phyloP scores from a whole-genome alignment of 1,140 invertebrate species.

The Musca domestica region DNA sequence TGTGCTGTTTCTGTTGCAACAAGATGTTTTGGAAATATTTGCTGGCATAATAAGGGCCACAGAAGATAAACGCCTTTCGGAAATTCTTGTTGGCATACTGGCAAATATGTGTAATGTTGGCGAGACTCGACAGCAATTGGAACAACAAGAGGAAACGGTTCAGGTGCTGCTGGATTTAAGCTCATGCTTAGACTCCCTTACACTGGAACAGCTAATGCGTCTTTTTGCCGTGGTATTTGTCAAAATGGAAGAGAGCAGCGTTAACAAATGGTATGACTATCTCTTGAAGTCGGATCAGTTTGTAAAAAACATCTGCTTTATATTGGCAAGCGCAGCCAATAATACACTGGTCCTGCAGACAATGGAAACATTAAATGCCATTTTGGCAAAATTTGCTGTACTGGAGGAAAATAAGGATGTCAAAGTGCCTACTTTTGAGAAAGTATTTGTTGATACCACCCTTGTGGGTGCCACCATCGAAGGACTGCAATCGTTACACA shows the following conservation, averaged over 20 bases:
- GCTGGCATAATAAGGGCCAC: constrained; percentile 55
- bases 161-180: constrained; percentile 59
- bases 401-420: constrained; percentile 20
- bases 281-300: constrained; percentile 57
- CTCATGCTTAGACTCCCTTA: constrained; percentile 61
- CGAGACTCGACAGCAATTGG: constrained; percentile 52
- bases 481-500: constrained; percentile 41
- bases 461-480: constrained; percentile 44
- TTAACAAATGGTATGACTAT: constrained; percentile 56
- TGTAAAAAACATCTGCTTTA: constrained; percentile 61
- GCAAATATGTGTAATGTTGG: constrained; percentile 68
- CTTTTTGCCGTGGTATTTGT: constrained; percentile 57
- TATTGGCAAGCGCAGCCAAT: constrained; percentile 67
- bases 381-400: constrained; percentile 53
- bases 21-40: constrained; percentile 63
- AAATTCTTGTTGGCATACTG: constrained; percentile 72
- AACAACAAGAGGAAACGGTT: constrained; percentile 53
- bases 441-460: constrained; percentile 42
- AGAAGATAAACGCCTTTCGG: constrained; percentile 61
- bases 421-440: constrained; percentile 40
- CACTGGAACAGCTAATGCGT: constrained; percentile 66
- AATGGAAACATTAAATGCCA: constrained; percentile 59
- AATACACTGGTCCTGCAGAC: constrained; percentile 60
- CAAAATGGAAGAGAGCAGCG: constrained; percentile 49
- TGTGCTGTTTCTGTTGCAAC: constrained; percentile 63